These are phyloP conservation scores for Pangasius larnaudii DNA, from an alignment of 2,797 vertebrate species.

Conservation along the genomic window DNA sequence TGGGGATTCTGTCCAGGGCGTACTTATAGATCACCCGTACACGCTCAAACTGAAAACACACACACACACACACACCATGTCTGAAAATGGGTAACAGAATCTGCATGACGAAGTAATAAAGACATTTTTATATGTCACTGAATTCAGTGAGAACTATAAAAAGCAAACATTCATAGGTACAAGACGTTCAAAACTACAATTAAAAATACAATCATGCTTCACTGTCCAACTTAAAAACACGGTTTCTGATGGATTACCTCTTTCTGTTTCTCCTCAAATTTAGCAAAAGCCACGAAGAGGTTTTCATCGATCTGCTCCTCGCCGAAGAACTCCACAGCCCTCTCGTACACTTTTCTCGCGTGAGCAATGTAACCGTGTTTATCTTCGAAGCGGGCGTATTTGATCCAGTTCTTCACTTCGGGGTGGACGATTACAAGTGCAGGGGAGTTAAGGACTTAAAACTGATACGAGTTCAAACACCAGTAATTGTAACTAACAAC, in stretches of 20 bases:
- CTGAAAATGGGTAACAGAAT: background rate
- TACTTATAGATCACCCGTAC: conserved; percentile 97
- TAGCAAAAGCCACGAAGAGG: conserved; percentile 93
- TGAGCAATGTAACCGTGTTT: conserved; percentile 92
- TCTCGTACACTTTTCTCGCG: conserved; percentile 88
- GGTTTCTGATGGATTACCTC: conserved; percentile 75
- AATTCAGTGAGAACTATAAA: background rate
- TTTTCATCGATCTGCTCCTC: conserved; percentile 91
- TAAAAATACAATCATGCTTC: background rate
- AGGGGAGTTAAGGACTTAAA: conserved; percentile 72
- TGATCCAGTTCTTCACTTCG: conserved; percentile 98
- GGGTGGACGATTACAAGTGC: conserved; percentile 94
- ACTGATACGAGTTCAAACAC: background rate
- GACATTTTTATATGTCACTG: background rate
- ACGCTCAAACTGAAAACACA: conserved; percentile 86
- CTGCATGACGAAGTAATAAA: background rate
- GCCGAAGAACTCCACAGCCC: conserved; percentile 94
- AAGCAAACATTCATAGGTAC: background rate
- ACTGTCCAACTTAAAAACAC: background rate
- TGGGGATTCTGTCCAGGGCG: conserved; percentile 92
- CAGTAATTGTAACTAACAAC: background rate
- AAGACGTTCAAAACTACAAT: background rate
- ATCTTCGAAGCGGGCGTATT: conserved; percentile 97
- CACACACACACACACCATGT: background rate
- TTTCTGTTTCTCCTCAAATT: conserved; percentile 96